These are phyloP conservation scores for Festucalex cinctus DNA, from an alignment of 2,113 vertebrate species.

Conservation along the genomic window DNA sequence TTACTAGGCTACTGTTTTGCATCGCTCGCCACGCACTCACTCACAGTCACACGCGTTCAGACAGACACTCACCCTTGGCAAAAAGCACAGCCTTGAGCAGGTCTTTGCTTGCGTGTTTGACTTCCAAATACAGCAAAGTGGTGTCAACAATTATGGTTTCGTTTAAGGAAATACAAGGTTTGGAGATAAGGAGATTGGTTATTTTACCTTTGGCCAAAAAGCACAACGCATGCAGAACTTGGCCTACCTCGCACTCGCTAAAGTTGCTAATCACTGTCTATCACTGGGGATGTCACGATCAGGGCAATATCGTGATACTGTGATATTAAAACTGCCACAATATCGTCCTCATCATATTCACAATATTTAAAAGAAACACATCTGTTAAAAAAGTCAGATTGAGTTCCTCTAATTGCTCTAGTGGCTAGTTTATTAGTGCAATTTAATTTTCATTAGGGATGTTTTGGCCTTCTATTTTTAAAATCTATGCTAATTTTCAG, in stretches of 20 bases:
- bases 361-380: too few relatives aligned
- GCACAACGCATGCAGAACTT: neutral
- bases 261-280: neutral
- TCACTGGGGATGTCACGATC: too few relatives aligned
- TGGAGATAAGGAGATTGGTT: constrained; percentile 8
- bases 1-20: constrained; percentile 12
- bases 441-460: too few relatives aligned
- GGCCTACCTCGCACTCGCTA: neutral
- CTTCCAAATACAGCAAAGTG: constrained; percentile 42
- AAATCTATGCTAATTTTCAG: too few relatives aligned
- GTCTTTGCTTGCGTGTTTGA: constrained; percentile 38
- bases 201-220: constrained; percentile 15
- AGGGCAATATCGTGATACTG: too few relatives aligned
- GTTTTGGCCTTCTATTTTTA: too few relatives aligned
- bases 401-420: too few relatives aligned
- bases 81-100: constrained; percentile 20
- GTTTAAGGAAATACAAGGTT: constrained; percentile 35
- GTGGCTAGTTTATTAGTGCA: too few relatives aligned
- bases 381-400: too few relatives aligned
- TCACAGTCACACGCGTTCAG: neutral
- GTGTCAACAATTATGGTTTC: constrained; percentile 34
- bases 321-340: too few relatives aligned
- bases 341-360: too few relatives aligned
- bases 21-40: neutral
- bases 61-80: neutral